Evolutionary conservation across 2,113 vertebrate genomes (phyloP).

Genomic region (Saguinus imperator): DNA sequence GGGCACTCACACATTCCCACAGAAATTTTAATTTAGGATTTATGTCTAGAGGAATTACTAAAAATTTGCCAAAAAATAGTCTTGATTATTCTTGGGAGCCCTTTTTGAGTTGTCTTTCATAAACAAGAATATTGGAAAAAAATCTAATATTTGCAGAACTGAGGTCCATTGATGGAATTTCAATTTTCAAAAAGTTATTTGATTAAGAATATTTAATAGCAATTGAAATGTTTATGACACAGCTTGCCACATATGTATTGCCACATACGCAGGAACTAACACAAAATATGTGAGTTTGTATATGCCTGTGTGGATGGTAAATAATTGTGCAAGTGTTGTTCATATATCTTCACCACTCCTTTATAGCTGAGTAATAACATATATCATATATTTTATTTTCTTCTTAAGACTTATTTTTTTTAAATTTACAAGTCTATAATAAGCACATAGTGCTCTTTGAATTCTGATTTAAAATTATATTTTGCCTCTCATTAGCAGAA

Average conservation of each 20-base stretch:
- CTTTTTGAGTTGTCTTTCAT: neutral
- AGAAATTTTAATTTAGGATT: neutral
- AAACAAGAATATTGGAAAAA: neutral
- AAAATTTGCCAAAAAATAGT: neutral
- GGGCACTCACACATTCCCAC: neutral
- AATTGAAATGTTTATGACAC: neutral
- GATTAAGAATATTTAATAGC: neutral
- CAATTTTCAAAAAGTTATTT: neutral
- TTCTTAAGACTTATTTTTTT: neutral
- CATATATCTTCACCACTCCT: neutral
- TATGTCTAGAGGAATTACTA: neutral
- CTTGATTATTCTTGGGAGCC: neutral
- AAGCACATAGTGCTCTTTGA: neutral
- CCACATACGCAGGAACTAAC: neutral
- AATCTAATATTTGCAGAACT: neutral
- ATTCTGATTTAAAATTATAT: neutral
- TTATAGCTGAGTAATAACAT: neutral
- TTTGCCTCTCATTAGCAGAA: neutral
- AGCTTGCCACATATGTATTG: neutral
- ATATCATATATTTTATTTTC: neutral
- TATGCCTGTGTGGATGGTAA: neutral
- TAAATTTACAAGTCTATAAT: neutral
- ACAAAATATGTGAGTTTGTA: neutral
- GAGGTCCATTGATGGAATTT: neutral
- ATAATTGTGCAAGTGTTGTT: neutral